Conservation (phyloP, 2,888 invertebrate genomes). For the Polydesmus complanatus region DNA sequence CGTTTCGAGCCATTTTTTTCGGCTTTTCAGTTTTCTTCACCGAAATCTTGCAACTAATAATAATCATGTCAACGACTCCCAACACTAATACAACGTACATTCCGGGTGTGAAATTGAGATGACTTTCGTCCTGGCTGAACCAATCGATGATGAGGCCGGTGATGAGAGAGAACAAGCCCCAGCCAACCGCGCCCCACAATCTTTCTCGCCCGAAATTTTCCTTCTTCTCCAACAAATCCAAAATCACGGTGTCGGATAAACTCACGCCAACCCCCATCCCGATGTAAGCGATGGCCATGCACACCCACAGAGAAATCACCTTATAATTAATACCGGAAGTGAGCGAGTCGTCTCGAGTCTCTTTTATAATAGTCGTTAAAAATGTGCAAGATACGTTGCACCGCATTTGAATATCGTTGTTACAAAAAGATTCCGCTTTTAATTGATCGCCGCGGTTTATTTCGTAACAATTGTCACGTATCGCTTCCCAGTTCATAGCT, state of each 20-base stretch:
- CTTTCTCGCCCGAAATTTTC: conserved; percentile 68
- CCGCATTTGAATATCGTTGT: background rate
- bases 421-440: background rate
- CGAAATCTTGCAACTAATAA: conserved; percentile 35
- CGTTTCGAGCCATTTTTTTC: background rate
- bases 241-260: conserved; percentile 6
- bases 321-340: background rate
- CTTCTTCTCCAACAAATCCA: conserved; percentile 39
- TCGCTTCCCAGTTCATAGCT: background rate
- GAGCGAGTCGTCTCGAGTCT: background rate
- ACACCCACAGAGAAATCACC: conserved; percentile 4
- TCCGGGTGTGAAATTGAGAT: conserved; percentile 55
- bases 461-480: background rate
- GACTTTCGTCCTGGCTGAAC: conserved; percentile 44
- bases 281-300: conserved; percentile 5
- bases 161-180: conserved; percentile 60
- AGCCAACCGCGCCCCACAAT: conserved; percentile 76
- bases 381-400: background rate
- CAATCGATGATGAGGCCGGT: conserved; percentile 64
- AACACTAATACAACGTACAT: conserved; percentile 58
- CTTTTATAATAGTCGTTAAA: too few relatives aligned
- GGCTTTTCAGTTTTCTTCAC: conserved; percentile 1
- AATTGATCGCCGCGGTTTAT: background rate
- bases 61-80: conserved; percentile 32
- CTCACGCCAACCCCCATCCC: conserved; percentile 4